Evolutionary conservation across 2,113 vertebrate species (phyloP).

Genomic region (Catharus bicknelli): DNA sequence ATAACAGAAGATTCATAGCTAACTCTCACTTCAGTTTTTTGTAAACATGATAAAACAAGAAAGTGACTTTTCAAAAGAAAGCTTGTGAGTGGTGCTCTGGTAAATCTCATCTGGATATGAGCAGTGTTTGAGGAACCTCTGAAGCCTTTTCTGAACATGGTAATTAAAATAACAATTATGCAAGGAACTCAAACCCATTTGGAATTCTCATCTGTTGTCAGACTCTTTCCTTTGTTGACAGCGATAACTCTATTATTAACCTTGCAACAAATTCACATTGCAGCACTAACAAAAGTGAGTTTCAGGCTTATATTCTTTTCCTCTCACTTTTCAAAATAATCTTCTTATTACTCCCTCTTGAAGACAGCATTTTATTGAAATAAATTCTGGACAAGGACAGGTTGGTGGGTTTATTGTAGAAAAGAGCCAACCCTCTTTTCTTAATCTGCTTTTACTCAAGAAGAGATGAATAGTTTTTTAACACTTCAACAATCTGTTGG

Average conservation of each 20-base stretch:
- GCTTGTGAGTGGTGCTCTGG: not conserved
- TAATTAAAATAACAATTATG: constrained; percentile 55
- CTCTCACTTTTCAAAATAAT: constrained; percentile 29
- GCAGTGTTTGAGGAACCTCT: constrained; percentile 2
- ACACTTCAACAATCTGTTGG: not conserved
- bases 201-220: constrained; percentile 25
- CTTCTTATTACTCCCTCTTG: constrained; percentile 22
- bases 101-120: constrained; percentile 8
- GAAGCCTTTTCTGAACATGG: constrained; percentile 8
- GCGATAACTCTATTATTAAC: constrained; percentile 53
- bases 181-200: constrained; percentile 32
- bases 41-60: constrained; percentile 68
- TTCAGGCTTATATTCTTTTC: constrained; percentile 3
- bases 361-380: not conserved
- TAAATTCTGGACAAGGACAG: constrained; percentile 6
- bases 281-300: constrained; percentile 19
- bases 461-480: not conserved
- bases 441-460: constrained; percentile 8
- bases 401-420: not conserved
- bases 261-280: constrained; percentile 15
- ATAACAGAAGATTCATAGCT: constrained; percentile 48
- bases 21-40: constrained; percentile 59
- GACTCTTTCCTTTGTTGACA: constrained; percentile 32
- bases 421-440: not conserved
- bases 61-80: constrained; percentile 57